Evolutionary conservation across 2,113 vertebrate genomes (phyloP), one percentile per base, ranked within the genome.

Genomic region (Malurus alboscapulatus): DNA sequence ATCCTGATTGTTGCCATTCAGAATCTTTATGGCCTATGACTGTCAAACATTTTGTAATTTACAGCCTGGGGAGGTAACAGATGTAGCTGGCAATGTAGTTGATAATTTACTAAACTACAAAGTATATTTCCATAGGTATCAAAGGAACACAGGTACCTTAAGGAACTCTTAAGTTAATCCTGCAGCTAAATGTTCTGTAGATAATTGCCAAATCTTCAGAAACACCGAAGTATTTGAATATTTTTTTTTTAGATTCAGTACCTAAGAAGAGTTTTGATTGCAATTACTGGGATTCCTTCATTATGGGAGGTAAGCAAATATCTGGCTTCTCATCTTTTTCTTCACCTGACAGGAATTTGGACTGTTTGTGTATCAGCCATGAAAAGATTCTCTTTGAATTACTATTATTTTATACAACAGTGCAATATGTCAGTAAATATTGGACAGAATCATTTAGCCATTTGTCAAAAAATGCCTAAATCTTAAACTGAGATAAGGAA

Each of bases 231-330:
- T 3, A 50, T 16, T 88, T 81, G 51, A 32, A 17, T 59, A 26
- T 65, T 12, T 47, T 79, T 38, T 76, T 74, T 72, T 65, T 91
- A 99, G 99, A 98, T 98, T 82, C 95, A 94, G 36, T 98, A 99
- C 63, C 96, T 99, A 55, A 98, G 98, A 93, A 98, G 97, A 93
- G 98, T 99, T 88, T 96, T 99, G 58, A 95, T 97, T 85, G 97
- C 97, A 42, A 95, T 98, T 40, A 98, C 98, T 71, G 98, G 98
- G 36, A 96, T 99, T 83, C 97, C 97, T 54, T 97, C 97, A 19
- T 97, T 99, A 48, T 99, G 99, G 98, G 98, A 99, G 99, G 99
- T 99, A 97, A 69, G 98, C 89, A 71, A 40, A 34, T 67, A 91
- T 32, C 21, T 26, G 25, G 16, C 19, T 63, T 21, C 44, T 88